A percentile compares a stretch with the other conserved stretches of the same genome.
Conservation (phyloP, 2,113 vertebrate species). For the Chaetura pelagica region DNA sequence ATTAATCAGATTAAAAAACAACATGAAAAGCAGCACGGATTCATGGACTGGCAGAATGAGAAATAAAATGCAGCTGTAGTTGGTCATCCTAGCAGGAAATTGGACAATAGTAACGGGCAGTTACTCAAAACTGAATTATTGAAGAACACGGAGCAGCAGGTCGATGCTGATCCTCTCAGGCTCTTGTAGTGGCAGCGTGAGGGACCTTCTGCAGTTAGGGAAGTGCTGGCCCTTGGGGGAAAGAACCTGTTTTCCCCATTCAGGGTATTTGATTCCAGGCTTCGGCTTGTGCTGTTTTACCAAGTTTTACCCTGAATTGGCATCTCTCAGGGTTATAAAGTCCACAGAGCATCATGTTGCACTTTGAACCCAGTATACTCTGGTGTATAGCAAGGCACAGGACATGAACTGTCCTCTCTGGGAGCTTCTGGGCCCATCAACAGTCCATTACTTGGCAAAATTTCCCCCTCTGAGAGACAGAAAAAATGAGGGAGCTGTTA, state of each 20-base stretch:
- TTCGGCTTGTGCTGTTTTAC: not conserved
- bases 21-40: not conserved
- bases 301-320: not conserved
- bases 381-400: not conserved
- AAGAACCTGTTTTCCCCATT: not conserved
- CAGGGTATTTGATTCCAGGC: not conserved
- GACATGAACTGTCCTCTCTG: too few species aligned
- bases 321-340: not conserved
- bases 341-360: not conserved
- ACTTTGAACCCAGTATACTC: not conserved
- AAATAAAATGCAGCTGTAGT: not conserved
- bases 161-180: not conserved
- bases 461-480: not conserved
- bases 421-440: not conserved
- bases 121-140: not conserved
- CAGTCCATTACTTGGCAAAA: not conserved
- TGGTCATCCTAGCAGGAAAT: slow-evolving; percentile 1
- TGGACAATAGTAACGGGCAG: not conserved
- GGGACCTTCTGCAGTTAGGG: not conserved
- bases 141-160: not conserved
- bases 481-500: not conserved
- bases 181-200: not conserved
- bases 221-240: not conserved
- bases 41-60: not conserved
- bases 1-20: slow-evolving; percentile 58